These are phyloP conservation scores for Carassius gibelio DNA, from an alignment of 2,113 vertebrate species.

Conservation along the genomic window DNA sequence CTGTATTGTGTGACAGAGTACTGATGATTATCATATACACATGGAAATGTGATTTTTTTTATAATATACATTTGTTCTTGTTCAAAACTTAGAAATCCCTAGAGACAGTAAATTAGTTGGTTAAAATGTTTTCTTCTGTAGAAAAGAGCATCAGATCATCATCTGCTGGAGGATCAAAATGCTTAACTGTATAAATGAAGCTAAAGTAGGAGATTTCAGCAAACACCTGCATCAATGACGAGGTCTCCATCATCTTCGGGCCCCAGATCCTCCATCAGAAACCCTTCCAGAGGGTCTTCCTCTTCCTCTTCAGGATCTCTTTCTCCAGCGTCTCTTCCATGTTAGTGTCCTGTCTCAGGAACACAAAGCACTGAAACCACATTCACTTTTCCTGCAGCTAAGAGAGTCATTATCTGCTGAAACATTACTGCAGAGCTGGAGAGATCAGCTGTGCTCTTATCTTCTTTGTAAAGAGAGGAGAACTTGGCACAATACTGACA, in stretches of 20 bases:
- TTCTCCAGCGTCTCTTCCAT: too few species aligned
- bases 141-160: background rate
- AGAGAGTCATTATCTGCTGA: slow-evolving; percentile 78
- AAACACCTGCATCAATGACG: too few species aligned
- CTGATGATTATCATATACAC: background rate
- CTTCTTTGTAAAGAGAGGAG: slow-evolving; percentile 66
- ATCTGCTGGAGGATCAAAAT: slow-evolving; percentile 21
- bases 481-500: too few species aligned
- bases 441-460: slow-evolving; percentile 75
- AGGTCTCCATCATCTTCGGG: too few species aligned
- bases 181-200: too few species aligned
- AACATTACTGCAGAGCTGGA: slow-evolving; percentile 73
- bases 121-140: background rate
- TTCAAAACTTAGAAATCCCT: background rate
- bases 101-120: background rate
- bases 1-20: background rate
- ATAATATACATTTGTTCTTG: slow-evolving; percentile 48
- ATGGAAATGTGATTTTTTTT: slow-evolving; percentile 34
- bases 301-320: slow-evolving; percentile 62
- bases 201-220: too few species aligned
- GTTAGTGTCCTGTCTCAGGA: slow-evolving; percentile 65
- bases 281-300: background rate
- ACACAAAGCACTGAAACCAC: slow-evolving; percentile 61
- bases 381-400: slow-evolving; percentile 72
- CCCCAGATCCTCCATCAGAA: too few species aligned